Percentiles rank a stretch among this genome's conserved stretches.
Evolutionary conservation across 2,797 vertebrate species (phyloP).

Genomic region (Argya squamiceps): DNA sequence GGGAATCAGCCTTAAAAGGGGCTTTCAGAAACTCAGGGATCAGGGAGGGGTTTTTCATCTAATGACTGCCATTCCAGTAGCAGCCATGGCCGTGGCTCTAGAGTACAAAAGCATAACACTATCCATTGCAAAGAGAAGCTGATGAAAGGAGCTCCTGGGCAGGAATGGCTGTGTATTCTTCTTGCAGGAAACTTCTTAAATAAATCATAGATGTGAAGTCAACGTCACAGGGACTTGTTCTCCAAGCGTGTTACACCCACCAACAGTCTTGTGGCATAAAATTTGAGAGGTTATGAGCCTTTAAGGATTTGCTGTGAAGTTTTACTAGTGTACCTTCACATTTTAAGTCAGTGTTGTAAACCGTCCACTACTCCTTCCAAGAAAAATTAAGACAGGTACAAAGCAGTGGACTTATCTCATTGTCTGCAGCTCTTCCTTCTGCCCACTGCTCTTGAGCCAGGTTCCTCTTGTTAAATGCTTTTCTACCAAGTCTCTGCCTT

Average conservation of each 20-base stretch:
- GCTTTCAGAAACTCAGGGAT: not conserved
- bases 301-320: not conserved
- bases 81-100: not conserved
- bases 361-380: not conserved
- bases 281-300: not conserved
- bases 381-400: not conserved
- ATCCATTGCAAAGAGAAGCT: not conserved
- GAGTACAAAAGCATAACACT: not conserved
- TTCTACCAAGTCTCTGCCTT: not conserved
- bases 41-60: not conserved
- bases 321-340: not conserved
- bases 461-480: not conserved
- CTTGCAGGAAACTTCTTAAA: not conserved
- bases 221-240: not conserved
- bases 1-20: not conserved
- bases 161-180: not conserved
- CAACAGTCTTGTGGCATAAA: not conserved
- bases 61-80: not conserved
- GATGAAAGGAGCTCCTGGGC: not conserved
- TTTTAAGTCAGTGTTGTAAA: not conserved
- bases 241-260: not conserved
- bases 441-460: not conserved
- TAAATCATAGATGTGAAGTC: not conserved
- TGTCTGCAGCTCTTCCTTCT: not conserved
- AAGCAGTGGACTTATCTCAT: not conserved